A percentile compares a stretch with the other conserved stretches of the same genome.
These are phyloP conservation scores for Meda fulgida DNA, from an alignment of 2,797 vertebrate genomes.

Conservation along the genomic window DNA sequence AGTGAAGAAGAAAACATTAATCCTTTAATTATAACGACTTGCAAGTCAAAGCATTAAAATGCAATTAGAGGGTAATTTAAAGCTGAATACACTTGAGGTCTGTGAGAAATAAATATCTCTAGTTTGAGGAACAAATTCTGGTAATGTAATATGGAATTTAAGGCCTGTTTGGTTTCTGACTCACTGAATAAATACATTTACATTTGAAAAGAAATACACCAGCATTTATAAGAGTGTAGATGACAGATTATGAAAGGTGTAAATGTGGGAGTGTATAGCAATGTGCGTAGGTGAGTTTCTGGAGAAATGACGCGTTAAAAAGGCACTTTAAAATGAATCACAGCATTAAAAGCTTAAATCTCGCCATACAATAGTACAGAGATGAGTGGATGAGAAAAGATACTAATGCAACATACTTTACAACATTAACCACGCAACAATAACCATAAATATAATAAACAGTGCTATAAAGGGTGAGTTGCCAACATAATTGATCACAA, in stretches of 20 bases:
- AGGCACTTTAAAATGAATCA: not conserved
- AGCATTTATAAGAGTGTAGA: not conserved
- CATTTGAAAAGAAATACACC: not conserved
- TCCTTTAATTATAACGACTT: not conserved
- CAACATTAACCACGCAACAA: not conserved
- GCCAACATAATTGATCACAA: not conserved
- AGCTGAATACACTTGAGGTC: not conserved
- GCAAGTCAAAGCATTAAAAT: not conserved
- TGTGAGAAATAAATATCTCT: not conserved
- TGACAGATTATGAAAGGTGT: not conserved
- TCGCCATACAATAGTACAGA: not conserved
- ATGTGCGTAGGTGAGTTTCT: slow-evolving; percentile 22
- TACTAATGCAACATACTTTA: not conserved
- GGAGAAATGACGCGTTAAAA: not conserved
- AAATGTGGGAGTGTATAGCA: slow-evolving; percentile 3
- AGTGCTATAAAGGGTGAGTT: not conserved
- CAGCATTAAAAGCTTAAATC: not conserved
- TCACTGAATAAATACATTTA: not conserved
- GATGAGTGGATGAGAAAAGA: not conserved
- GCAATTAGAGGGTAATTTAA: not conserved
- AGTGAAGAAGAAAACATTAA: not conserved
- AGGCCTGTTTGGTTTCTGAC: not conserved
- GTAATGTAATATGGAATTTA: not conserved
- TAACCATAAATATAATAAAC: not conserved
- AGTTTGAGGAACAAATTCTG: not conserved